phyloP scores from a whole-genome alignment of 2,797 vertebrate species.

The Carduelis carduelis region DNA sequence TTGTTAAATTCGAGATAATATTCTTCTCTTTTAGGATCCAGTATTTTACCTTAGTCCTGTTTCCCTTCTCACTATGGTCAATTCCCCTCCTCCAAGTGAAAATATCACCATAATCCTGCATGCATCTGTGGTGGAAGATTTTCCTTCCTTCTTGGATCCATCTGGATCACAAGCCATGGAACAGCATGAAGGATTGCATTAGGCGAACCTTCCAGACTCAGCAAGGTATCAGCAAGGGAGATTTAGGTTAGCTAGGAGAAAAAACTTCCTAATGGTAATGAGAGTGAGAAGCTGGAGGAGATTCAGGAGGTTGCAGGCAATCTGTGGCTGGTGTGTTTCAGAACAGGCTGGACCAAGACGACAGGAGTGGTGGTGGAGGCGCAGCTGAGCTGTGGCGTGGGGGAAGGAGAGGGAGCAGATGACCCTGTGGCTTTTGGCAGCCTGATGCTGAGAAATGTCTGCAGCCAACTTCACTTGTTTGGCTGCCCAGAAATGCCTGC shows the following conservation, averaged over 20 bases:
- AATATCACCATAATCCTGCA: not conserved
- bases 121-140: not conserved
- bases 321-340: not conserved
- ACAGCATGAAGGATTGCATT: not conserved
- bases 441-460: not conserved
- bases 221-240: not conserved
- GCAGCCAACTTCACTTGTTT: not conserved
- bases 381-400: fast-evolving
- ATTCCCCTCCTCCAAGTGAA: not conserved
- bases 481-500: slow-evolving; percentile 12
- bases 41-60: not conserved
- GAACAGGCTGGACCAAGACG: not conserved
- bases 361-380: not conserved
- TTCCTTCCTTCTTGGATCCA: not conserved
- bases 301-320: not conserved
- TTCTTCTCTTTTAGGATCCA: not conserved
- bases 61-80: not conserved
- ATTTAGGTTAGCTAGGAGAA: not conserved
- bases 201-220: not conserved
- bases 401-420: not conserved
- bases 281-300: not conserved
- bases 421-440: slow-evolving; percentile 34
- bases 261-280: not conserved
- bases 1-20: not conserved
- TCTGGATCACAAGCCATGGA: not conserved